Evolutionary conservation across 1,140 invertebrate genomes (phyloP).

Genomic region (Drosophila bifasciata): DNA sequence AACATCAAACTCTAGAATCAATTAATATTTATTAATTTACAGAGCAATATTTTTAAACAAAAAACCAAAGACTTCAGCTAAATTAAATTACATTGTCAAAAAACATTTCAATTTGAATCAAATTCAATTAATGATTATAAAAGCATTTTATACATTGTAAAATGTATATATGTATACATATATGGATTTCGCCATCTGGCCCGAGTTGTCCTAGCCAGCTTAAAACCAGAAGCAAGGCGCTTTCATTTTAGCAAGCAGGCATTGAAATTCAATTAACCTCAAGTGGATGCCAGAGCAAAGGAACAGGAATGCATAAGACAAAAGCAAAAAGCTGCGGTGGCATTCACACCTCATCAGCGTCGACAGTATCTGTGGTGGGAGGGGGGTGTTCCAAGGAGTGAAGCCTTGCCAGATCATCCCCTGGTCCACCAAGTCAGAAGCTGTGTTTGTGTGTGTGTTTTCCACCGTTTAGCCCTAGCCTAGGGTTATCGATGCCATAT

Average conservation of each 20-base stretch:
- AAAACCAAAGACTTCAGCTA: not conserved
- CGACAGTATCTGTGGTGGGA: slow-evolving; percentile 27
- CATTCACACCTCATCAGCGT: slow-evolving; percentile 79
- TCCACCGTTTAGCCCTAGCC: slow-evolving; percentile 55
- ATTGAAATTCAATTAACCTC: slow-evolving; percentile 80
- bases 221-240: slow-evolving; percentile 69
- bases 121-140: slow-evolving; percentile 67
- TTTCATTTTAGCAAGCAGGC: slow-evolving; percentile 62
- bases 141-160: too few relatives aligned
- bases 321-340: slow-evolving; percentile 63
- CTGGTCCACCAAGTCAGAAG: too few relatives aligned
- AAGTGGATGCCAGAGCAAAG: slow-evolving; percentile 64
- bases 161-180: not conserved
- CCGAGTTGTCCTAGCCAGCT: slow-evolving; percentile 62
- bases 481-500: slow-evolving; percentile 59
- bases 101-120: slow-evolving; percentile 76
- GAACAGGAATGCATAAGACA: slow-evolving; percentile 67
- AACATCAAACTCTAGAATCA: too few relatives aligned
- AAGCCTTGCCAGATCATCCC: slow-evolving; percentile 29
- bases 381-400: slow-evolving; percentile 2
- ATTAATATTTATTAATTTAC: not conserved
- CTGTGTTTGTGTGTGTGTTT: slow-evolving; percentile 43
- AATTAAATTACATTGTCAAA: slow-evolving; percentile 38
- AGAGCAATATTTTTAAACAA: too few relatives aligned
- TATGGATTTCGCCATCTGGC: slow-evolving; percentile 43